phyloP scores from a whole-genome alignment of 1,140 invertebrate genomes.

The Bombyx mandarina region DNA sequence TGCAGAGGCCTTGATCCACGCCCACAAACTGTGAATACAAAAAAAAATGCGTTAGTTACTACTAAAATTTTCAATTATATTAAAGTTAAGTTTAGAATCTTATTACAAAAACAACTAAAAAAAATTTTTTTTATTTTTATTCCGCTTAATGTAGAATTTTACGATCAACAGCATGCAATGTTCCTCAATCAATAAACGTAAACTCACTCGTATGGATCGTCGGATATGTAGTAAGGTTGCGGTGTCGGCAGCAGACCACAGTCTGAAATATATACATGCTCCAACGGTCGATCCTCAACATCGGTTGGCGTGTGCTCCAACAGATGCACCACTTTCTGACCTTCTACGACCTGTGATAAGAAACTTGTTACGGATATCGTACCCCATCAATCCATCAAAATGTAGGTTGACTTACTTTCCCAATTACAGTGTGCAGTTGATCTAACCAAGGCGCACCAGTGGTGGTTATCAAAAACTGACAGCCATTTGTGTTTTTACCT shows the following conservation, averaged over 20 bases:
- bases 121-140: too few relatives aligned
- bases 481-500: slow-evolving; percentile 87
- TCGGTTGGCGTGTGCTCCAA: slow-evolving; percentile 88
- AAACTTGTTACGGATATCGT: neutral
- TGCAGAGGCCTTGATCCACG: slow-evolving; percentile 81
- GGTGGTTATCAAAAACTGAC: slow-evolving; percentile 97
- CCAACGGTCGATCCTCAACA: slow-evolving; percentile 77
- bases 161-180: too few relatives aligned
- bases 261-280: slow-evolving; percentile 77
- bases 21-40: slow-evolving; percentile 76
- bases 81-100: too few relatives aligned
- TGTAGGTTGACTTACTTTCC: slow-evolving; percentile 77
- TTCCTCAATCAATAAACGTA: too few relatives aligned
- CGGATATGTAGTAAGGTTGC: slow-evolving; percentile 76
- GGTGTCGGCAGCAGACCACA: slow-evolving; percentile 74
- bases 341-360: slow-evolving; percentile 76
- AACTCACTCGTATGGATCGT: slow-evolving; percentile 80
- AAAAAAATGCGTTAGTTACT: neutral
- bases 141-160: too few relatives aligned
- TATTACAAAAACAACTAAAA: too few relatives aligned
- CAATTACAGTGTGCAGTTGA: slow-evolving; percentile 93
- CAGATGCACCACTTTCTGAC: slow-evolving; percentile 87
- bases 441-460: slow-evolving; percentile 92
- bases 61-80: neutral
- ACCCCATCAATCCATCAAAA: slow-evolving; percentile 2